These are phyloP conservation scores for Melanotaenia parkinsoni DNA, from an alignment of 2,797 vertebrate species.

Conservation along the genomic window DNA sequence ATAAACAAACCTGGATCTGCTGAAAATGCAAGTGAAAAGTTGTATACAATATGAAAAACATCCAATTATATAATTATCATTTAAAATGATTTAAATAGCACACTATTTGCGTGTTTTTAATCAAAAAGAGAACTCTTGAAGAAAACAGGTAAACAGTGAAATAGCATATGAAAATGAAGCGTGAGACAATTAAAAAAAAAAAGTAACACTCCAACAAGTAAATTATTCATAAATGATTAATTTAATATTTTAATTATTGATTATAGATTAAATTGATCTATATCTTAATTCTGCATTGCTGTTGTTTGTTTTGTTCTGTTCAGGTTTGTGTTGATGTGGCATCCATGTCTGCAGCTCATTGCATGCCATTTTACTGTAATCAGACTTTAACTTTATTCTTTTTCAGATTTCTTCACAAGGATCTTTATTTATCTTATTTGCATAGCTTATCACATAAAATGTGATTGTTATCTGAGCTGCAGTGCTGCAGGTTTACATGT, in stretches of 20 bases:
- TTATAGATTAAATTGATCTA: no score
- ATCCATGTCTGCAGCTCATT: neutral
- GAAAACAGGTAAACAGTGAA: no score
- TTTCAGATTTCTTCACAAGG: neutral
- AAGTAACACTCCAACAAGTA: no score
- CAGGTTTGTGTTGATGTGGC: neutral
- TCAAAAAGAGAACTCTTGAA: no score
- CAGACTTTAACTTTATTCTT: neutral
- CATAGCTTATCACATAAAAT: neutral
- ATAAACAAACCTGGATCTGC: neutral
- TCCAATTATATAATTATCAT: neutral
- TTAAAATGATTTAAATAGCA: no score
- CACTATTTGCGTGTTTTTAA: no score
- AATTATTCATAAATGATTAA: no score
- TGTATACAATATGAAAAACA: neutral
- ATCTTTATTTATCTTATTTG: neutral
- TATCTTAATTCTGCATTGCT: no score
- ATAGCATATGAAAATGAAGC: no score
- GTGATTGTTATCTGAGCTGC: neutral
- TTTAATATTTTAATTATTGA: no score
- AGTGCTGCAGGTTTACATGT: no score
- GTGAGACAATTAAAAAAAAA: no score
- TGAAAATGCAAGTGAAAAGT: neutral
- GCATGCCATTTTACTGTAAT: neutral
- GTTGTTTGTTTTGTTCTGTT: neutral